Conservation (phyloP, 2,113 vertebrate species). For the Loxodonta africana region DNA sequence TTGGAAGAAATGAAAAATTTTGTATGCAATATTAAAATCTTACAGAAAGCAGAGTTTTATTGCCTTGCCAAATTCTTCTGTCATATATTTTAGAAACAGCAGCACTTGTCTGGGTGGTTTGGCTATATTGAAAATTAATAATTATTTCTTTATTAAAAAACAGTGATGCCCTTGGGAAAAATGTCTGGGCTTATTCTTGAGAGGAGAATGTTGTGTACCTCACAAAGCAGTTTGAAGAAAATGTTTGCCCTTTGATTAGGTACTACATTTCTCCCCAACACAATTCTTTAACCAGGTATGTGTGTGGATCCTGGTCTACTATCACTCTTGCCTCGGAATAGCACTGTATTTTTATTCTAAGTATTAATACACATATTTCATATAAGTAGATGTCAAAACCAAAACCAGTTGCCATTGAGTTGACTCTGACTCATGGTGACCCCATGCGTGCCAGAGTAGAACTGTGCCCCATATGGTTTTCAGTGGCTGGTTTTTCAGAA, state of each 20-base stretch:
- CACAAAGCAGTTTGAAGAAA: constrained; percentile 33
- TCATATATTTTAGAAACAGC: constrained; percentile 12
- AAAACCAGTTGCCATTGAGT: no score
- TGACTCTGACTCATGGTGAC: no score
- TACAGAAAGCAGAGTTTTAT: background rate
- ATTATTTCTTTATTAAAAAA: constrained; percentile 57
- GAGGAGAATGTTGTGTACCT: background rate
- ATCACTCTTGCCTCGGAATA: background rate
- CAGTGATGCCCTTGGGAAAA: constrained; percentile 22
- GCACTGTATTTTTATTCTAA: constrained; percentile 18
- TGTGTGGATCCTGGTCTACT: background rate
- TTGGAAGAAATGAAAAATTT: background rate
- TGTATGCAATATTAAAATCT: background rate
- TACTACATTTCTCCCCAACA: background rate
- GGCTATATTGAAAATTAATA: constrained; percentile 6
- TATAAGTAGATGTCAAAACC: background rate
- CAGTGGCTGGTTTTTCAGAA: no score
- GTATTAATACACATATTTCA: constrained; percentile 23
- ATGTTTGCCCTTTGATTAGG: constrained; percentile 37
- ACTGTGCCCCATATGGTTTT: no score
- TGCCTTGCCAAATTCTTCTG: constrained; percentile 13
- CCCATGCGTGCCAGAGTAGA: no score
- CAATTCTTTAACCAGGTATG: background rate
- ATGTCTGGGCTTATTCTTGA: background rate
- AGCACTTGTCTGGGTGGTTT: background rate